Evolutionary conservation across 2,113 vertebrate genomes (phyloP).

Genomic region (Antennarius striatus): DNA sequence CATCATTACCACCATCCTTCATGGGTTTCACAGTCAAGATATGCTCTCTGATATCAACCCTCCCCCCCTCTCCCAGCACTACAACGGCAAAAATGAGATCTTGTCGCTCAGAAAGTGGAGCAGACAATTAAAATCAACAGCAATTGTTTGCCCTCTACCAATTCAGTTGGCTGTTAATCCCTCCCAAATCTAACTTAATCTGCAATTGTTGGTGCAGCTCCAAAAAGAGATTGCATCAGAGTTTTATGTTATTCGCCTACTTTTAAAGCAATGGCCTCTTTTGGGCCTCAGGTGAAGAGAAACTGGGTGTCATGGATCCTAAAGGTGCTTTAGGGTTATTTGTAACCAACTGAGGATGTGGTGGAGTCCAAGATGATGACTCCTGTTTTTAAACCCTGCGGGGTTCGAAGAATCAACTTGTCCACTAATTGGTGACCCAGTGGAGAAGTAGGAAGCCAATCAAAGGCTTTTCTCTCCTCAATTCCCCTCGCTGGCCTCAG

Average conservation of each 20-base stretch:
- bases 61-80: conserved; percentile 40
- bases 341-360: conserved; percentile 51
- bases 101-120: conserved; percentile 68
- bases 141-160: conserved; percentile 62
- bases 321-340: conserved; percentile 59
- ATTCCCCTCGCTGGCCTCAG: conserved; percentile 53
- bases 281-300: conserved; percentile 13
- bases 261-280: conserved; percentile 18
- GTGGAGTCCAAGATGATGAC: conserved; percentile 64
- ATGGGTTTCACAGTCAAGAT: conserved; percentile 75
- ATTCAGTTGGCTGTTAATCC: conserved; percentile 68
- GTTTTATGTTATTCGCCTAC: conserved; percentile 46
- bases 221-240: conserved; percentile 48
- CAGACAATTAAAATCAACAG: conserved; percentile 79
- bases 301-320: conserved; percentile 34
- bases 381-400: conserved; percentile 64
- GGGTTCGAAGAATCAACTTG: conserved; percentile 72
- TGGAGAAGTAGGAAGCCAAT: conserved; percentile 69
- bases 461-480: conserved; percentile 60
- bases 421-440: conserved; percentile 80
- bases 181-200: conserved; percentile 72
- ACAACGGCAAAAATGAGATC: conserved; percentile 71
- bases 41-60: conserved; percentile 70
- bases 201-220: conserved; percentile 47
- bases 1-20: conserved; percentile 78